Conservation (phyloP, 2,888 invertebrate species). For the Himalopsyche tibetana region DNA sequence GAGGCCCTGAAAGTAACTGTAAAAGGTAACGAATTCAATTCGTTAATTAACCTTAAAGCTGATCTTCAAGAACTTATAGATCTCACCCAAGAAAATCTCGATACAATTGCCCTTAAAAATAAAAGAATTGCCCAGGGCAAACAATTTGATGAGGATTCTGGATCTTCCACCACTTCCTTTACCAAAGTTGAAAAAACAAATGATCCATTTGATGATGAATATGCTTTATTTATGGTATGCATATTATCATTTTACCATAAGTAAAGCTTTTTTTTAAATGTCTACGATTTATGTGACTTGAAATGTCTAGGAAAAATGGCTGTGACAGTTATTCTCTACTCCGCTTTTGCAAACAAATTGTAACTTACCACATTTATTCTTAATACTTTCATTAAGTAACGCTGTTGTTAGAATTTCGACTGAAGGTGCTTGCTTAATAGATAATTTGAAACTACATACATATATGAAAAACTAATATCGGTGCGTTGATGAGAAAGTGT, state of each 20-base stretch:
- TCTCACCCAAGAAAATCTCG: slow-evolving; percentile 81
- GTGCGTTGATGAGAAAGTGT: too few relatives aligned
- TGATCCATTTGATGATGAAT: slow-evolving; percentile 76
- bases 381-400: too few relatives aligned
- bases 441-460: too few relatives aligned
- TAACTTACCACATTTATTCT: too few relatives aligned
- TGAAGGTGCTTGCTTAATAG: too few relatives aligned
- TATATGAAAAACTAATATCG: too few relatives aligned
- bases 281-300: too few relatives aligned
- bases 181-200: slow-evolving; percentile 70
- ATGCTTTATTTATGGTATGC: slow-evolving; percentile 82
- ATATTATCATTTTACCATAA: slow-evolving; percentile 32
- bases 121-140: not conserved
- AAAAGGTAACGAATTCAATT: slow-evolving; percentile 75
- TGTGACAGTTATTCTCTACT: too few relatives aligned
- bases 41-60: slow-evolving; percentile 78
- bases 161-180: slow-evolving; percentile 60
- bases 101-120: slow-evolving; percentile 63
- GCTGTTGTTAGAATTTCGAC: too few relatives aligned
- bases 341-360: too few relatives aligned
- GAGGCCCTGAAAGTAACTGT: slow-evolving; percentile 76
- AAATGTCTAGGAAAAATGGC: too few relatives aligned
- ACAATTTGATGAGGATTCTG: slow-evolving; percentile 61
- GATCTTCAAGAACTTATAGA: slow-evolving; percentile 83
- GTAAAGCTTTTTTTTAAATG: too few relatives aligned